Evolutionary conservation across 2,113 vertebrate species (phyloP), one percentile per base, ranked within the genome.

Genomic region (Pavo muticus): DNA sequence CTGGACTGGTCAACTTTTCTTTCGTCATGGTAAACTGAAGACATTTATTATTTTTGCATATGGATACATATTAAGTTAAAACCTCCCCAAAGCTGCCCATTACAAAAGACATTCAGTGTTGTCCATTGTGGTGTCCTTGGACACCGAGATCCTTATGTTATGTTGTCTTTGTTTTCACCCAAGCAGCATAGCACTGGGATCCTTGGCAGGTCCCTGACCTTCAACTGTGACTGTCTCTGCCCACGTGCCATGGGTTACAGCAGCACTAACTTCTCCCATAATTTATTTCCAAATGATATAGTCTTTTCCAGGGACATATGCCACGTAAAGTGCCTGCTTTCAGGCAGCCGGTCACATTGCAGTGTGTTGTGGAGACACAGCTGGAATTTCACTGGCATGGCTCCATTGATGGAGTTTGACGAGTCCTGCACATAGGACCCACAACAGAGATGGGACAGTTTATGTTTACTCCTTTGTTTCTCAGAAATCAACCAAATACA

Each of bases 401-500:
- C 32, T 87, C 65, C 73, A 60, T 8, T 0, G 0, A 13, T 21
- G 70, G 44, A 56, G 52, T 95, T 89, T 65, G 59, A 4, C 54
- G 83, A 65, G 40, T 79, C 40, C 48, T 72, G 67, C 57, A 74
- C 39, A 60, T 15, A 69, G 87, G 45, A 87, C 54, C 48, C 94
- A 96, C 44, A 87, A 91, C 59, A 89, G 44, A 87, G 63, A 89
- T 24, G 40, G 37, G 77, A 45, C 54, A 89, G 81, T 88, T 93
- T 88, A 75, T 87, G 88, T 81, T 84, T 96, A 92, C 48, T 52
- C 44, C 78, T 91, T 63, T 72, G 40, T 65, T 89, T 94, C 76
- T 73, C 87, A 85, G 67, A 79, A 72, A 63, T 14, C 95, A 84
- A 94, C 77, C 59, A 95, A 95, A 95, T 54, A 92, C 37, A 87